Base-by-base conservation (phyloP, 2,797 vertebrate genomes). In the Gallinago stenura region DNA sequence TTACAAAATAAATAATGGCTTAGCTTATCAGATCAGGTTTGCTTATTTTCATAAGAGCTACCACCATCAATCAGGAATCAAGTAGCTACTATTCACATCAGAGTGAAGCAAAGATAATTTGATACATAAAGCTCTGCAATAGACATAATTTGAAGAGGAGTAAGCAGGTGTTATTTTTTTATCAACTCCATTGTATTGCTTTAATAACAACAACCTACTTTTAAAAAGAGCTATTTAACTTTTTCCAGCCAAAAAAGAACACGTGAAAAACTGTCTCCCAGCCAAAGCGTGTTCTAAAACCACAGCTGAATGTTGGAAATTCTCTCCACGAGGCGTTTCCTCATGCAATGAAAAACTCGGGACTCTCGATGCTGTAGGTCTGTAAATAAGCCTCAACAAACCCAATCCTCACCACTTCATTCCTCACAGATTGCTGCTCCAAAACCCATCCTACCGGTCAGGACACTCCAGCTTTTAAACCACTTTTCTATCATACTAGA, bases 81-180 rank as follows among this genome's bases (percentile, higher is more conserved):
- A 95, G 93, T 89, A 65, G 18, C 78, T 92, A 26, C 87, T 73
- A 84, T 80, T 95, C 92, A 89, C 69, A 69, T 65, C 83, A 72
- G 86, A 93, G 75, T 50, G 81, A 84, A 94, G 78, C 78, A 62
- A 93, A 90, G 88, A 85, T 94, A 93, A 93, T 94, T 94, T 8
- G 30, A 85, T 78, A 87, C 2, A 11, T 51, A 65, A 92, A 89
- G 83, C 91, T 72, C 76, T 89, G 68, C 85, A 94, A 92, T 35
- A 95, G 89, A 57, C 64, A 25, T 80, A 76, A 93, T 91, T 71
- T 90, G 87, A 76, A 91, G 89, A 92, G 76, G 61, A 81, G 58
- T 72, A 91, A 93, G 95, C 94, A 96, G 95, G 95, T 95, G 87
- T 73, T 91, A 60, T 83, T 92, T 93, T 95, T 94, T 84, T 82